Base-by-base conservation (phyloP, 1,140 invertebrate genomes). In the Stegodyphus dumicola region DNA sequence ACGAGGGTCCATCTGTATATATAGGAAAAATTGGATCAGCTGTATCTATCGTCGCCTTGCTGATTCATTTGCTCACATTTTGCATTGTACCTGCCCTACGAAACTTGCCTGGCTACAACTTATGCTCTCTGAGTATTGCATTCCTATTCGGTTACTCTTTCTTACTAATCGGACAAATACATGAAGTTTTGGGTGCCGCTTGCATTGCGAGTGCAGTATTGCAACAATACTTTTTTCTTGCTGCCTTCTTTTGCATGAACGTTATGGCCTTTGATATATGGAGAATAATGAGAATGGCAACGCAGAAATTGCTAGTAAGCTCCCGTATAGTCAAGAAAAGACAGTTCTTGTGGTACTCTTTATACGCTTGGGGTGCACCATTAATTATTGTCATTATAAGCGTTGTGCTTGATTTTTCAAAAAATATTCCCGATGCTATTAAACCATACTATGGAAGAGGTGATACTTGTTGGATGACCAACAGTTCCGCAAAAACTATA, bases 201-300 rank as follows among this genome's bases (percentile, higher is more conserved):
- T 92, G 92, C 85, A 88, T 88, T 9, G 88, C 89, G 2, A 92
- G 91, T 0, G 88, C 92, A 0, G 51, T 85, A 6, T 77, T 90
- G 7, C 90, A 92, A 6, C 92, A 92, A 83, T 93, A 92, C 88
- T 88, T 90, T 52, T 92, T 93, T 87, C 89, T 93, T 49, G 90
- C 91, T 0, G 91, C 92, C 0, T 93, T 93, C 88, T 92, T 92
- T 85, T 93, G 93, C 93, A 93, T 92, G 91, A 92, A 92, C 67
- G 91, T 93, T 3, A 91, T 93, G 89, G 90, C 93, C 0, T 93
- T 92, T 88, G 93, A 93, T 87, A 90, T 93, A 2, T 93, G 90
- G 89, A 88, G 91, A 33, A 93, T 93, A 9, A 89, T 93, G 7
- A 87, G 89, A 54, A 75, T 92, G 77, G 92, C 92, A 6, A 92